Base-by-base conservation (phyloP, 2,113 vertebrate genomes). In the Syrrhaptes paradoxus region DNA sequence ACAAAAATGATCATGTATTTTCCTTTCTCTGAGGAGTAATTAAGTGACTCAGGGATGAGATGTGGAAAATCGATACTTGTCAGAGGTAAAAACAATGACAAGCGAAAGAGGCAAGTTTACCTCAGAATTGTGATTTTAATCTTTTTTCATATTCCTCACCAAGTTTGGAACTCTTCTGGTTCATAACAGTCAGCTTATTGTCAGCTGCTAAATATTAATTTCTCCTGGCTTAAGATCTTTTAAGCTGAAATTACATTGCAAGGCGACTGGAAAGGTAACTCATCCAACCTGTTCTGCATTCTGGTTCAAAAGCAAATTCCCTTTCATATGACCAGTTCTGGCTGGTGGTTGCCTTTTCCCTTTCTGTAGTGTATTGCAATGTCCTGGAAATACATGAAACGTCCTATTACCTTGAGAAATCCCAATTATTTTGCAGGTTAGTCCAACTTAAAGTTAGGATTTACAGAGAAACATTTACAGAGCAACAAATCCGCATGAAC, bases 11-110 rank as follows among this genome's bases (percentile, higher is more conserved):
- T 34, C 55, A 75, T 14, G 20, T 88, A 86, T 93, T 95, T 96
- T 93, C 78, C 89, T 96, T 90, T 90, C 87, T 81, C 72, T 62
- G 76, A 92, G 72, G 85, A 90, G 80, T 96, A 93, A 97, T 96
- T 97, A 96, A 91, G 71, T 95, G 95, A 97, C 91, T 95, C 94
- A 94, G 6, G 8, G 89, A 94, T 91, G 91, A 96, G 85, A 95
- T 86, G 46, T 70, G 81, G 91, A 96, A 96, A 97, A 96, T 96
- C 76, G 70, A 97, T 95, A 90, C 83, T 96, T 95, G 95, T 96
- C 96, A 95, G 82, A 88, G 67, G 89, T 90, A 94, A 94, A 96
- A 95, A 95, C 85, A 96, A 95, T 77, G 85, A 94, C 89, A 77
- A 43, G 25, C 54, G 57, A 29, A 95, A 95, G 54, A 91, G 79